phyloP scores from a whole-genome alignment of 2,113 vertebrate genomes.

The Eira barbara region DNA sequence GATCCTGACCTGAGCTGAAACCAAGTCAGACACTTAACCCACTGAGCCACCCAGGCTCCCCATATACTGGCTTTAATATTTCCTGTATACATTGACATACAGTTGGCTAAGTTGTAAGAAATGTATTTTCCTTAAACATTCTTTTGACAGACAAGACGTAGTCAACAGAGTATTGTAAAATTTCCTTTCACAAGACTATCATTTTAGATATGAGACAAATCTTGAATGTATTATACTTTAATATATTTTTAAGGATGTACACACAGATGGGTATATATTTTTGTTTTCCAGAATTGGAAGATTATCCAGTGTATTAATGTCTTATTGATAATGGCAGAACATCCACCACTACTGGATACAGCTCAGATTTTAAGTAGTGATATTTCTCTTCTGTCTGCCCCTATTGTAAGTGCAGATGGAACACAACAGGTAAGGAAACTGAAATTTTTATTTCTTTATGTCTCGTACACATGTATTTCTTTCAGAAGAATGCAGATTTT shows the following conservation, averaged over 20 bases:
- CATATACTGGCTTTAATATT: neutral
- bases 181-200: neutral
- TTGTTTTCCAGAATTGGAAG: slow-evolving; percentile 78
- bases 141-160: neutral
- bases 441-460: neutral
- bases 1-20: neutral
- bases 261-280: slow-evolving; percentile 47
- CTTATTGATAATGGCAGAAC: slow-evolving; percentile 96
- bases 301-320: slow-evolving; percentile 86
- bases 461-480: neutral
- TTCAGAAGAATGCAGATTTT: slow-evolving; percentile 31
- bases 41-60: neutral
- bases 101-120: neutral
- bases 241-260: slow-evolving; percentile 14
- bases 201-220: neutral
- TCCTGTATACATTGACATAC: neutral
- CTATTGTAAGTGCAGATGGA: slow-evolving; percentile 96
- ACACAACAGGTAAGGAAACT: slow-evolving; percentile 93
- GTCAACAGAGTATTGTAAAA: neutral
- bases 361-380: slow-evolving; percentile 94
- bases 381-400: slow-evolving; percentile 91
- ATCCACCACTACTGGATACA: slow-evolving; percentile 94
- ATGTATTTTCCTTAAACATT: neutral
- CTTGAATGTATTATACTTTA: slow-evolving; percentile 4
- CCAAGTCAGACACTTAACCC: neutral